Conservation (phyloP, 2,797 vertebrate species). For the Molossus molossus region DNA sequence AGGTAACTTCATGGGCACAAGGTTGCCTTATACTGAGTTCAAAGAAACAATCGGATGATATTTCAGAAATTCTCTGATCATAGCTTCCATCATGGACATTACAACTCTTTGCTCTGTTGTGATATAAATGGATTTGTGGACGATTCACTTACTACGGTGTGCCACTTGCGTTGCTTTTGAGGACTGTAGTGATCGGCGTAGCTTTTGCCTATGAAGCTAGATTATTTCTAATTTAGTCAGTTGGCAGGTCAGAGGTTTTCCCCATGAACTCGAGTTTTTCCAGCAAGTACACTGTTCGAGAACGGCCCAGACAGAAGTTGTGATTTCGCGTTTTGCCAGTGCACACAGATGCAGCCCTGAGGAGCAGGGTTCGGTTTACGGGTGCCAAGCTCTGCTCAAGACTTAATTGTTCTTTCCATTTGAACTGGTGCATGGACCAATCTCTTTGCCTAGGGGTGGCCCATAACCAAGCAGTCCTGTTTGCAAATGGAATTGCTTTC, state of each 20-base stretch:
- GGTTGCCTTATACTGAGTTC: conserved; percentile 80
- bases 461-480: conserved; percentile 35
- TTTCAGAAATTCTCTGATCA: conserved; percentile 84
- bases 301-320: neutral
- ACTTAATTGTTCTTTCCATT: neutral
- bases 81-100: conserved; percentile 77
- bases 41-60: conserved; percentile 22
- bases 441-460: neutral
- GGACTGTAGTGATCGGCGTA: conserved; percentile 74
- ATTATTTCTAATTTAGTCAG: conserved; percentile 46
- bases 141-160: conserved; percentile 91
- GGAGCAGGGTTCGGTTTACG: neutral
- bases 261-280: neutral
- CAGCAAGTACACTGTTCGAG: conserved; percentile 62
- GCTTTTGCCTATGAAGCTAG: conserved; percentile 70
- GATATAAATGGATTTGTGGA: conserved; percentile 86
- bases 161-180: conserved; percentile 91
- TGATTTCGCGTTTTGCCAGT: neutral
- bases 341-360: neutral
- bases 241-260: neutral
- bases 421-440: neutral
- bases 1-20: conserved; percentile 79
- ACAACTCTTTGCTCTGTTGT: conserved; percentile 86
- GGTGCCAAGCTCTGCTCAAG: neutral
- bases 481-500: conserved; percentile 74